Evolutionary conservation across 2,888 invertebrate genomes (phyloP).

Genomic region (Cordilura impudica): DNA sequence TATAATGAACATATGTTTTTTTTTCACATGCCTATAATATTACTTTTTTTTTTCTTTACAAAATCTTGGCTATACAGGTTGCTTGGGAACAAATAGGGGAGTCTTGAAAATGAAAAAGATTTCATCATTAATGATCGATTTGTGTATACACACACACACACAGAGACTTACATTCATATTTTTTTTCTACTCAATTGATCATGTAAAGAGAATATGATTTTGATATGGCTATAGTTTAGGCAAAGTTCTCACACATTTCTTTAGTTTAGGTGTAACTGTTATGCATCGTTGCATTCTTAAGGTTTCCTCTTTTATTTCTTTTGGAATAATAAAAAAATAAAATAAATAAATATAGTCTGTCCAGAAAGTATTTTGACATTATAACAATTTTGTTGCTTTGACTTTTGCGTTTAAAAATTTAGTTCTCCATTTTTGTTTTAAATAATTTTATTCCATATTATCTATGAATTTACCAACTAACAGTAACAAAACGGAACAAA

Average conservation of each 20-base stretch:
- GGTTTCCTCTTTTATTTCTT: constrained; percentile 52
- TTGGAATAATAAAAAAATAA: constrained; percentile 9
- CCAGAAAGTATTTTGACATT: too few species aligned
- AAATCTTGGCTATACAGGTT: constrained; percentile 33
- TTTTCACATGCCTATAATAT: too few species aligned
- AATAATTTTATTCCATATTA: too few species aligned
- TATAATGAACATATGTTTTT: too few species aligned
- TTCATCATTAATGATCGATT: constrained; percentile 47
- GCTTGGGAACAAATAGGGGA: constrained; percentile 30
- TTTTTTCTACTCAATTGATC: constrained; percentile 53
- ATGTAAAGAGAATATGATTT: constrained; percentile 8
- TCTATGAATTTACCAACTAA: too few species aligned
- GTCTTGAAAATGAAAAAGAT: constrained; percentile 21
- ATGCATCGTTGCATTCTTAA: constrained; percentile 44
- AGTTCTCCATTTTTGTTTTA: too few species aligned
- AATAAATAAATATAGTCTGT: too few species aligned
- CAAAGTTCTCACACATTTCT: constrained; percentile 60
- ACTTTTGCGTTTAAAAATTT: too few species aligned
- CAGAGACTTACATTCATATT: constrained; percentile 1
- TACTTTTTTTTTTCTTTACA: too few species aligned
- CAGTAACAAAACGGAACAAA: too few species aligned
- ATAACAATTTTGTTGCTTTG: too few species aligned
- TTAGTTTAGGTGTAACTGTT: constrained; percentile 41
- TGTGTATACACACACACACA: constrained; percentile 21
- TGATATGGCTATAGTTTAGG: constrained; percentile 34